Base-by-base conservation (phyloP, 2,888 invertebrate genomes). In the Leucophenga montana region DNA sequence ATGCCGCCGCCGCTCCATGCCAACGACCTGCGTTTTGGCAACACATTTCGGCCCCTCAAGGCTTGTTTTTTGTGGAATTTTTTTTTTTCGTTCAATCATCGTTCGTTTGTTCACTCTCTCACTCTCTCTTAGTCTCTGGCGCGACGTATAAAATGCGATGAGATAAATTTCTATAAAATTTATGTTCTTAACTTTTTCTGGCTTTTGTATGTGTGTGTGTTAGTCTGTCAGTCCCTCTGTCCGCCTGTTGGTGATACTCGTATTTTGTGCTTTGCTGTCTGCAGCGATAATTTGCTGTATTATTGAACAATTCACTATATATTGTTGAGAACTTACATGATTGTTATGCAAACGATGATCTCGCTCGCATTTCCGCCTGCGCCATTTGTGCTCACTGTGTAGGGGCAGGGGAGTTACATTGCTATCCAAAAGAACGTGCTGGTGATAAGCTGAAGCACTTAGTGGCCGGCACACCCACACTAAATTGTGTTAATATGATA, bases 241-340 rank as follows among this genome's bases (percentile, higher is more conserved):
- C 18, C 39, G 39, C 14, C 31, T 62, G 39, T 31, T 56, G 74
- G 72, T 78, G 82, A 22, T 27, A 18, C 3, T 65, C 14, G 18
- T 48, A 44, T 6, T 44, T 2, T 22, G 1, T 65, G 65, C 48
- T 13, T 56, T 20, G 54, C 44, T 67, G 56, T 54, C 8, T 75
- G 72, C 68, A 59, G 57, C 33, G 57, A 59, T 59, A 59, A 59
- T 33, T 78, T 79, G 75, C 75, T 79, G 74, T 77, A 76, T 65
- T 76, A 71, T 74, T 68, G 11, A 39, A 39, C 39, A 39, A 39
- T 39, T 39, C 39, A 39, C 9, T 39, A 31, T 57, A 44, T 20
- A 33, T 64, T 22, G 9, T 11, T 66, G 46, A 65, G 33, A 54
- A 50, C 18, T 33, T 27, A 71, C 57, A 65, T 50, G 53, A 62